Conservation (phyloP, 2,888 invertebrate species). For the Octonoba sinensis region DNA sequence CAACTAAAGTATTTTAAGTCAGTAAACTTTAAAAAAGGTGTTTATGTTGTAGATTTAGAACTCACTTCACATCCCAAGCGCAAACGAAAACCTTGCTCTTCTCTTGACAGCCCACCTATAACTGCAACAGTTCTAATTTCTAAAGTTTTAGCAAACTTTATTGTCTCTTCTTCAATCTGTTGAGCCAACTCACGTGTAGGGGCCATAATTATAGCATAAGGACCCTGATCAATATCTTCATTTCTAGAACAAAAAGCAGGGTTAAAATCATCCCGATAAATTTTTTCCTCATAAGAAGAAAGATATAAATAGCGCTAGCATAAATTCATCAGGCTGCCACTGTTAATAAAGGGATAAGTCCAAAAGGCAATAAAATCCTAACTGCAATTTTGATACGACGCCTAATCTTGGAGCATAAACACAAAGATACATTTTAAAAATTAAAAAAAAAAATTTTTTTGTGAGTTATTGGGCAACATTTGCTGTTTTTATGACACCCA, state of each 20-base stretch:
- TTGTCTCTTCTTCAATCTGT: conserved; percentile 99
- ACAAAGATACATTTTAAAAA: too few species aligned
- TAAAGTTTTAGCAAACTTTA: conserved; percentile 93
- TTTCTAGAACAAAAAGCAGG: conserved; percentile 50
- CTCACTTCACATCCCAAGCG: conserved; percentile 92
- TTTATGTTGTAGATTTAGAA: not conserved
- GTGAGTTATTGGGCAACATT: too few species aligned
- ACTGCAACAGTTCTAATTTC: conserved; percentile 95
- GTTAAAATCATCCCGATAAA: not conserved
- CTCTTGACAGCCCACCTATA: conserved; percentile 90
- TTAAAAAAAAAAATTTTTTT: too few species aligned
- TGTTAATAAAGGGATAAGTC: too few species aligned
- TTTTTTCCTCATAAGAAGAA: not conserved
- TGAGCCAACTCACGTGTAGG: conserved; percentile 99
- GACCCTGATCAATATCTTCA: conserved; percentile 79
- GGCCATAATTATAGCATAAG: conserved; percentile 98
- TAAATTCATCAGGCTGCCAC: not conserved
- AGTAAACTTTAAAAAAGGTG: too few species aligned
- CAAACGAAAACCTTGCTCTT: conserved; percentile 97
- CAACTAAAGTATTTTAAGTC: too few species aligned
- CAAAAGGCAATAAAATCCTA: too few species aligned
- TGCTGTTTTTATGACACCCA: too few species aligned
- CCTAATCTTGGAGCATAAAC: too few species aligned
- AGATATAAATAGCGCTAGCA: not conserved
- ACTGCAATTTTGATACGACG: too few species aligned